Evolutionary conservation across 2,888 invertebrate species (phyloP).

Genomic region (Volucella inflata): DNA sequence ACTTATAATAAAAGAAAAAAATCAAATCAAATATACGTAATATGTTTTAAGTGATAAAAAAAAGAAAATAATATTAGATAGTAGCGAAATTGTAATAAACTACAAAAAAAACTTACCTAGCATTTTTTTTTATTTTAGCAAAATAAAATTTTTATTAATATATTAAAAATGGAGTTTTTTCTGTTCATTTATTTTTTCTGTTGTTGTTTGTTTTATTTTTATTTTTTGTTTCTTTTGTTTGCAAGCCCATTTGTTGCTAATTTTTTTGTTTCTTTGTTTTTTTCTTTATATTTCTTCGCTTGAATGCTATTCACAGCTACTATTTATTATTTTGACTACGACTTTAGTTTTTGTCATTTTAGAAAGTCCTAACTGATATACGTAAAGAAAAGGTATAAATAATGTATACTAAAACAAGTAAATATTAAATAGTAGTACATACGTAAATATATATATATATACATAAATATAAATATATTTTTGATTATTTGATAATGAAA

Average conservation of each 20-base stretch:
- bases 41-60: constrained; percentile 74
- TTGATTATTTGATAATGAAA: constrained; percentile 76
- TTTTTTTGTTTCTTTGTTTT: constrained; percentile 60
- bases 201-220: constrained; percentile 21
- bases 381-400: constrained; percentile 70
- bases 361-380: constrained; percentile 67
- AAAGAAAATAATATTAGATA: constrained; percentile 81
- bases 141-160: constrained; percentile 75
- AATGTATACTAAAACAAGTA: constrained; percentile 82
- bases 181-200: constrained; percentile 62
- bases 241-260: constrained; percentile 63
- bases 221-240: constrained; percentile 21
- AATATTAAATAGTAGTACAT: constrained; percentile 71
- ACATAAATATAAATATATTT: constrained; percentile 73
- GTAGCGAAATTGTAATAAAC: constrained; percentile 84
- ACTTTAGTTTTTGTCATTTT: constrained; percentile 23
- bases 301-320: constrained; percentile 51
- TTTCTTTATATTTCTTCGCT: constrained; percentile 3
- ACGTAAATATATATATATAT: constrained; percentile 71
- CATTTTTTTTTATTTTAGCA: constrained; percentile 75
- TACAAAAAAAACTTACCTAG: constrained; percentile 77
- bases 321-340: constrained; percentile 43
- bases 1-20: constrained; percentile 73
- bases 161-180: constrained; percentile 66
- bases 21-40: constrained; percentile 74